Percentiles rank a stretch among this genome's conserved stretches.
These are phyloP conservation scores for Sitta europaea DNA, from an alignment of 2,113 vertebrate species.

Conservation along the genomic window DNA sequence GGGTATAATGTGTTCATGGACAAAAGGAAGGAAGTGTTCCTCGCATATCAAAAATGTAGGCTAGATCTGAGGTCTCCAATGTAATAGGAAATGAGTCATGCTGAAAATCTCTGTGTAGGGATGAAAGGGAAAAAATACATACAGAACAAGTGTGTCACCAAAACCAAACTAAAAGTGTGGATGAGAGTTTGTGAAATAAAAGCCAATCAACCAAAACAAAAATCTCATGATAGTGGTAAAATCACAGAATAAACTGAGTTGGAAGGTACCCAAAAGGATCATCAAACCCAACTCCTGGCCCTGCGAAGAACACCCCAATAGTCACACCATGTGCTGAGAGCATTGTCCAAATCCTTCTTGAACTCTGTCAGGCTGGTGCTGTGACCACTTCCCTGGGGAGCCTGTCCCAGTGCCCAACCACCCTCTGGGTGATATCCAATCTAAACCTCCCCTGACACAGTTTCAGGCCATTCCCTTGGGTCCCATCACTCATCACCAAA, in stretches of 20 bases:
- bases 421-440: background rate
- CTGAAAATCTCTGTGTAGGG: background rate
- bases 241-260: background rate
- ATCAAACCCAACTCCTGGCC: background rate
- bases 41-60: background rate
- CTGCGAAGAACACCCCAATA: no score
- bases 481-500: background rate
- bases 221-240: background rate
- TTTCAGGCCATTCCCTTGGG: background rate
- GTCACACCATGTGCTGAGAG: background rate
- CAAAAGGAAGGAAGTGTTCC: background rate
- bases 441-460: background rate
- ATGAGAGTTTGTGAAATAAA: background rate
- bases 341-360: accelerated
- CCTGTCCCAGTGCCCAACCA: accelerated
- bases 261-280: background rate
- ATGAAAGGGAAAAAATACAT: background rate
- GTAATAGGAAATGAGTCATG: background rate
- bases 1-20: background rate
- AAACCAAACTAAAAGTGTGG: background rate
- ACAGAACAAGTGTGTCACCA: background rate
- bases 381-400: background rate
- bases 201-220: background rate
- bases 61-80: background rate
- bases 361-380: background rate